Base-by-base conservation (phyloP, 2,888 invertebrate species). In the Amblyjoppa fuscipennis region DNA sequence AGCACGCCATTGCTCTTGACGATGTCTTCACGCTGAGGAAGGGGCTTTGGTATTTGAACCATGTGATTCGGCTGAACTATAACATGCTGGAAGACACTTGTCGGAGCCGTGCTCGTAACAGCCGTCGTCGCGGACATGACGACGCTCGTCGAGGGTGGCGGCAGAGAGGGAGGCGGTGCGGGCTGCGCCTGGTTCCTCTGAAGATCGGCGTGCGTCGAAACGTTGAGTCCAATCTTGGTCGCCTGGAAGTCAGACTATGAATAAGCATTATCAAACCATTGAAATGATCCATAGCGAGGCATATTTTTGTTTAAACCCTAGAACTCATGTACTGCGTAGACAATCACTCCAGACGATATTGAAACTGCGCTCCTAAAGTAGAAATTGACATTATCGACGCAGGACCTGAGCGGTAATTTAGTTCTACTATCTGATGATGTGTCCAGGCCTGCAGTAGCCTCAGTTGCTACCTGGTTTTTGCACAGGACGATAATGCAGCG, bases 21-120 rank as follows among this genome's bases (percentile, higher is more conserved):
- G 86, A 85, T 92, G 83, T 94, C 93, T 85, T 93, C 93, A 53
- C 92, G 89, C 38, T 88, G 77, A 76, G 91, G 89, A 85, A 92
- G 90, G 66, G 88, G 84, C 89, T 93, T 93, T 69, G 92, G 89
- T 87, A 97, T 96, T 25, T 97, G 97, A 89, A 98, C 95, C 91
- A 98, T 94, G 93, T 98, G 97, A 87, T 96, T 97, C 45, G 97
- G 97, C 91, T 97, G 97, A 74, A 97, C 97, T 92, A 97, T 98
- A 80, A 97, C 97, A 81, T 97, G 97, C 92, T 95, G 94, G 90
- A 93, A 93, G 92, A 94, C 92, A 89, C 93, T 93, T 38, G 93
- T 92, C 70, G 93, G 92, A 87, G 92, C 89, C 81, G 92, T 90
- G 73, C 91, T 91, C 76, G 92, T 93, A 41, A 91, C 90, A 81